Base-by-base conservation (phyloP, 2,113 vertebrate species). In the Passer montanus region DNA sequence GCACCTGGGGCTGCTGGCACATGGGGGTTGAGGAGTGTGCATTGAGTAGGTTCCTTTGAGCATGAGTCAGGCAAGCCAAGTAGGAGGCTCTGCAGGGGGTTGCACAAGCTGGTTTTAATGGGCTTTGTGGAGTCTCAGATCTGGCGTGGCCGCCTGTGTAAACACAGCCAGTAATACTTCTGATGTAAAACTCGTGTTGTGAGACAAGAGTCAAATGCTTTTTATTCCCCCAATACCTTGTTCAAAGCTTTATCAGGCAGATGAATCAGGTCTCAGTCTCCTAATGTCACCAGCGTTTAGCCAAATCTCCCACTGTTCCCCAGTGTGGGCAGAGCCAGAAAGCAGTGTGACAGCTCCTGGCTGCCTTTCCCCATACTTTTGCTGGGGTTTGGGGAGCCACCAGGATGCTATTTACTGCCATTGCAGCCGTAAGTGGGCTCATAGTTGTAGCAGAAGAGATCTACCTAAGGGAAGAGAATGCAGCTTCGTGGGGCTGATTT, bases 221-320 rank as follows among this genome's bases (percentile, higher is more conserved):
- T 93, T 93, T 95, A 83, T 80, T 74, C 46, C 55, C 26, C 23
- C 41, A 6, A 1, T 63, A 67, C 76, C 52, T 92, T 90, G 83
- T 94, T 93, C 88, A 86, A 70, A 92, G 72, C 80, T 86, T 96
- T 96, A 96, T 96, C 85, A 50, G 66, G 35, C 56, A 92, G 64
- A 76, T 70, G 50, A 88, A 85, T 89, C 80, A 89, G 70, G 83
- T 77, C 60, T 73, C 6, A 6, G n/a, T 15, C 72, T 93, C 78
- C 60, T 73, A 84, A 86, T 53, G 39, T 49, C 89, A 66, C 41
- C 47, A 91, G 68, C 8, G 0, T 80, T 77, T 86, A 11, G 6
- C 62, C 26, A 6, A 83, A 74, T 75, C 28, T 73, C 66, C 72
- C 53, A 20, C 75, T 58, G 37, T n/a, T 90, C 27, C 79, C 49